A percentile compares a stretch with the other conserved stretches of the same genome.
phyloP scores from a whole-genome alignment of 2,888 invertebrate genomes.

The Augiades crinisus region DNA sequence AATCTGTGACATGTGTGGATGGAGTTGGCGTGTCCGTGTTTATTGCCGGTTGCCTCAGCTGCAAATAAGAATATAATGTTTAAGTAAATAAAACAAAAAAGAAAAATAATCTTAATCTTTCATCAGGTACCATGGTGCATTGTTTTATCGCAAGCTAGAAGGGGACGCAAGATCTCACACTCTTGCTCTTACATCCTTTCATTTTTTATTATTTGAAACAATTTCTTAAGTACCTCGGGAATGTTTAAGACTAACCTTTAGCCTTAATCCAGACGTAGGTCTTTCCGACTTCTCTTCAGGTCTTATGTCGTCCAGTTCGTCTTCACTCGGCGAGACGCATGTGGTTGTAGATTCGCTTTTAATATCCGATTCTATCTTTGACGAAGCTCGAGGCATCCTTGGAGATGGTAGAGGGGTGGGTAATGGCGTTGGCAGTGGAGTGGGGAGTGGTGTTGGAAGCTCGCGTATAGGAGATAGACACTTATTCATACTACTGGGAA shows the following conservation, averaged over 20 bases:
- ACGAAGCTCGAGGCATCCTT: slow-evolving; percentile 60
- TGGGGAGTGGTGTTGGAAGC: slow-evolving; percentile 87
- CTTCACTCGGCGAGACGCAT: slow-evolving; percentile 66
- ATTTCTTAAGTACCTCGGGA: too few species aligned
- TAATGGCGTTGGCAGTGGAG: slow-evolving; percentile 82
- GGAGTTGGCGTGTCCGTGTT: slow-evolving; percentile 70
- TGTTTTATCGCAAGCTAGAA: background rate
- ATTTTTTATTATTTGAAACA: background rate
- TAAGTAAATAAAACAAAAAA: background rate
- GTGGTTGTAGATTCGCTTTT: slow-evolving; percentile 54
- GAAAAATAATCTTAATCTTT: background rate
- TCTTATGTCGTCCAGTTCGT: slow-evolving; percentile 68
- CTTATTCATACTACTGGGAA: slow-evolving; percentile 87
- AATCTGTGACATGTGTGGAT: slow-evolving; percentile 70
- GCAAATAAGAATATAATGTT: slow-evolving; percentile 30
- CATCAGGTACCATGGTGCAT: background rate
- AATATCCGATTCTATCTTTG: slow-evolving; percentile 50
- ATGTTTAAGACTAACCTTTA: slow-evolving; percentile 65
- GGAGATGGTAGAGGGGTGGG: slow-evolving; percentile 83
- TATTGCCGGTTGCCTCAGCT: slow-evolving; percentile 77
- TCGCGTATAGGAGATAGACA: slow-evolving; percentile 91
- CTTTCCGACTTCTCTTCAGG: slow-evolving; percentile 54
- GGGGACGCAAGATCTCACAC: background rate
- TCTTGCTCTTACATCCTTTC: background rate
- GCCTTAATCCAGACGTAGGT: slow-evolving; percentile 55